Evolutionary conservation across 2,888 invertebrate species (phyloP), one percentile per base, ranked within the genome.

Genomic region (Drosophila atripex): DNA sequence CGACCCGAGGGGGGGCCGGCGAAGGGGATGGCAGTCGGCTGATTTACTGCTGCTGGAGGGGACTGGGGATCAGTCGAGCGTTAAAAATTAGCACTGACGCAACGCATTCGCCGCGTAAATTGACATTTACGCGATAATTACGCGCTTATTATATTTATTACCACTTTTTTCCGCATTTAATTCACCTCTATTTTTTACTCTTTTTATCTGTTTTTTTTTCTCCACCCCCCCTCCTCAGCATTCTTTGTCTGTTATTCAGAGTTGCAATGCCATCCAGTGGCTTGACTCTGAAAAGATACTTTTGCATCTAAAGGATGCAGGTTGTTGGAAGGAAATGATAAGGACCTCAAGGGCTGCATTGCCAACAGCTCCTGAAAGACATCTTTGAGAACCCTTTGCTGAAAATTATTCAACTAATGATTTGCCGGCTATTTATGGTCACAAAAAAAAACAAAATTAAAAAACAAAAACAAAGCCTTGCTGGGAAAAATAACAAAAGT

Each of bases 121-220:
- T 85, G 84, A 87, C 87, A 85, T 85, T 85, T 85, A 87, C 75
- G 87, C 82, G 85, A 85, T 82, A 85, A 85, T 85, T 85, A 85
- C 85, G 85, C 78, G 87, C 87, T 87, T 85, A 87, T 85, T 85
- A 87, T 80, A 75, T 82, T 85, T 86, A 84, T 84, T 85, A 85
- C 76, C 78, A 63, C 76, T 78, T 78, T 85, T 80, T 78, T 78
- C 69, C 75, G 75, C 82, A 73, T 73, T 82, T 80, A 73, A 77
- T 86, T 78, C 58, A 64, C 55, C 60, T 38, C 54, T 28, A 46
- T 60, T 60, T 71, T 70, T 25, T 39, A 8, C 49, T 41, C 52
- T 28, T 66, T 59, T 43, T 45, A 32, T 32, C 18, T 61, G 12
- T 35, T 35, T 52, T 18, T 49, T 38, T 55, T 16, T 51, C 39